Conservation (phyloP, 2,888 invertebrate species). For the Meghimatium bilineatum region DNA sequence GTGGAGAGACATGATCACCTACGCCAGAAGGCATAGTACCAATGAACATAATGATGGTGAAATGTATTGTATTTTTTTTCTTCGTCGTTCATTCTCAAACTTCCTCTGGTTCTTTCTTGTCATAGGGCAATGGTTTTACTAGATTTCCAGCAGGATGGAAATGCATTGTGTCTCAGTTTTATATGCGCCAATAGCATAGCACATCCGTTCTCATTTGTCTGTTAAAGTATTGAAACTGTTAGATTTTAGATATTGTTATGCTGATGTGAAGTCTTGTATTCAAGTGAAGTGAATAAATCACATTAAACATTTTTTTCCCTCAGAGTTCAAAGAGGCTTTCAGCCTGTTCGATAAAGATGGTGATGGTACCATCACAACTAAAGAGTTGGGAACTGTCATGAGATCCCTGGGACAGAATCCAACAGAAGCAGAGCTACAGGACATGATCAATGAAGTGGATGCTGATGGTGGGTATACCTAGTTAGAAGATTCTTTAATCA, state of each 20-base stretch:
- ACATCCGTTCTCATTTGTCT: too few relatives aligned
- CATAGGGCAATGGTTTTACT: too few relatives aligned
- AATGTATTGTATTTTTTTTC: too few relatives aligned
- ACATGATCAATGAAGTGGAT: slow-evolving; percentile 95
- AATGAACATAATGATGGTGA: too few relatives aligned
- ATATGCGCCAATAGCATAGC: too few relatives aligned
- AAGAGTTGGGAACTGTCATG: slow-evolving; percentile 99
- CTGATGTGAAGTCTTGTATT: background rate
- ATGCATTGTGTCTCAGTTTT: too few relatives aligned
- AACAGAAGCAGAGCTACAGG: slow-evolving; percentile 99
- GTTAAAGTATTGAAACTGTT: too few relatives aligned
- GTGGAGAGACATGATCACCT: too few relatives aligned
- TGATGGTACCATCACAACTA: slow-evolving; percentile 99
- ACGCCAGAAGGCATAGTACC: too few relatives aligned
- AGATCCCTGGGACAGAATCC: slow-evolving; percentile 99
- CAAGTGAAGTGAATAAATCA: background rate
- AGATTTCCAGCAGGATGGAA: too few relatives aligned
- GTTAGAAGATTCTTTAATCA: background rate
- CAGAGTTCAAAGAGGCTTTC: slow-evolving; percentile 99
- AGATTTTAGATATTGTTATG: background rate
- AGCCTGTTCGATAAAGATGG: slow-evolving; percentile 99
- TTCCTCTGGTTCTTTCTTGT: too few relatives aligned
- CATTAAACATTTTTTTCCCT: background rate
- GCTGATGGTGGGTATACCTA: slow-evolving; percentile 50
- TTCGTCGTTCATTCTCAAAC: too few relatives aligned